Percentiles rank a stretch among this genome's conserved stretches.
These are phyloP conservation scores for Scytalopus superciliaris DNA, from an alignment of 2,113 vertebrate species.

Conservation along the genomic window DNA sequence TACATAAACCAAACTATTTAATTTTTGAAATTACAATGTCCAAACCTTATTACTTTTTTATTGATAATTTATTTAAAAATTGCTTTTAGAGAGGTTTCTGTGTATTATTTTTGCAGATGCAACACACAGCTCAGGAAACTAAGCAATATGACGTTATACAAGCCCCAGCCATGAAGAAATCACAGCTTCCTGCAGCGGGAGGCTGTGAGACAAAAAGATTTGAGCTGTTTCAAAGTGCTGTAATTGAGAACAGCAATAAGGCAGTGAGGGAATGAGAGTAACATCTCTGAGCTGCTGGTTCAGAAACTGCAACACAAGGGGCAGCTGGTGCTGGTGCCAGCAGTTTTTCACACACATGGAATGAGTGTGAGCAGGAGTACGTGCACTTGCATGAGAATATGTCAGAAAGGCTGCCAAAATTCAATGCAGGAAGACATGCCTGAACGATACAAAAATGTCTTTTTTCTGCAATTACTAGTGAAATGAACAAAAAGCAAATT, in stretches of 20 bases:
- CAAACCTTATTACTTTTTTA: neutral
- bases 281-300: neutral
- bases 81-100: accelerated
- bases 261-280: neutral
- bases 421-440: neutral
- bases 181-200: neutral
- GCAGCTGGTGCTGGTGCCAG: neutral
- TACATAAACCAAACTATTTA: neutral
- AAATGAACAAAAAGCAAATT: neutral
- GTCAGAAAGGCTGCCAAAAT: neutral
- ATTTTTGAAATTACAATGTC: neutral
- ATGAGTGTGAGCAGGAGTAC: neutral
- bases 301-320: neutral
- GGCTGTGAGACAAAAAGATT: neutral
- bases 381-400: neutral
- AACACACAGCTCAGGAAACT: neutral
- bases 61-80: neutral
- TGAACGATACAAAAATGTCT: neutral
- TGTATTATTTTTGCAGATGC: neutral
- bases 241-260: neutral
- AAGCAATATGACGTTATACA: neutral
- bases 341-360: neutral
- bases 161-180: neutral
- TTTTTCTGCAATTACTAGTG: neutral
- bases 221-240: neutral